A percentile compares a stretch with the other conserved stretches of the same genome.
Evolutionary conservation across 2,113 vertebrate genomes (phyloP).

Genomic region (Colistium nudipinnis): DNA sequence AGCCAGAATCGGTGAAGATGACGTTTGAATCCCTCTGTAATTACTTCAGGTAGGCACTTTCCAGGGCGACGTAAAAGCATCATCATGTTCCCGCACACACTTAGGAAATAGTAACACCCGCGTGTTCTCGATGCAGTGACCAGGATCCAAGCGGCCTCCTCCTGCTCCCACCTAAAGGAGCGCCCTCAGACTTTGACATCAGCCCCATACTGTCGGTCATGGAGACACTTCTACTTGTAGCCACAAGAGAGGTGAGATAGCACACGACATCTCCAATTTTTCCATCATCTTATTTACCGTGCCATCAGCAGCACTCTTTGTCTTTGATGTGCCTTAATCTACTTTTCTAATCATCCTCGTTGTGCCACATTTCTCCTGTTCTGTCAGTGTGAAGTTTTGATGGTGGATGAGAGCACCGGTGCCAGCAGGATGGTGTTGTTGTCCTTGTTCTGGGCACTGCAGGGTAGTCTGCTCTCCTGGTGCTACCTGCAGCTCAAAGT

Average conservation of each 20-base stretch:
- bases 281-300: neutral
- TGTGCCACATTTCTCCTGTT: neutral
- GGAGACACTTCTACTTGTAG: slow-evolving; percentile 90
- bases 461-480: slow-evolving; percentile 96
- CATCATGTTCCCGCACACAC: neutral
- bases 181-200: slow-evolving; percentile 84
- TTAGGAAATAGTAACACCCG: neutral
- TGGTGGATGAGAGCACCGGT: slow-evolving; percentile 80
- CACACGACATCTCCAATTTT: too few species aligned
- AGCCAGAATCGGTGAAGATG: slow-evolving; percentile 89
- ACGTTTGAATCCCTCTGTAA: slow-evolving; percentile 94
- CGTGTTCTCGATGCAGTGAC: slow-evolving; percentile 80
- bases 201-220: slow-evolving; percentile 88
- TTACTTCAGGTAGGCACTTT: slow-evolving; percentile 89
- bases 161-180: slow-evolving; percentile 89
- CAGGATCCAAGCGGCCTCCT: slow-evolving; percentile 93
- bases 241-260: slow-evolving; percentile 88
- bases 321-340: neutral
- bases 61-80: neutral
- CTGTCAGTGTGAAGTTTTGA: slow-evolving; percentile 90
- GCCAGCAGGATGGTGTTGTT: slow-evolving; percentile 87
- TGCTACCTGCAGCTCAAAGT: slow-evolving; percentile 94
- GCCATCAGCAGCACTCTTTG: too few species aligned
- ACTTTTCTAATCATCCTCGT: neutral
- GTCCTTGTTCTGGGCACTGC: slow-evolving; percentile 95